Conservation (phyloP, 1,140 invertebrate genomes). For the Brachionus plicatilis region DNA sequence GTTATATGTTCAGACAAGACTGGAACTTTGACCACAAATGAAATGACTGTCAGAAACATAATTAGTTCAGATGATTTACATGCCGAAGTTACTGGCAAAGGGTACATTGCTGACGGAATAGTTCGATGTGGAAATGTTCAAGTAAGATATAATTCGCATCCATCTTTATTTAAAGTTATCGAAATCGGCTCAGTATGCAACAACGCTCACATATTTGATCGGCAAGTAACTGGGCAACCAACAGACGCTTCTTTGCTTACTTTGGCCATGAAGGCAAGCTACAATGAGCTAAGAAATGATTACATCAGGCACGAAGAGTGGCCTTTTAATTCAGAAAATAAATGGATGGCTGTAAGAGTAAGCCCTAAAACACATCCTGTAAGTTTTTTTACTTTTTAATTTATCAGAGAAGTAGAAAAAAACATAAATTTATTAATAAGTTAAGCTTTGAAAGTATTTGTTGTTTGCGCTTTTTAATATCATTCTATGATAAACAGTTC, state of each 20-base stretch:
- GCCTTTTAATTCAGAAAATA: slow-evolving; percentile 93
- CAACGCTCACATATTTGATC: slow-evolving; percentile 80
- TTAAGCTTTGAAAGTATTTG: neutral
- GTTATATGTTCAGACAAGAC: slow-evolving; percentile 99
- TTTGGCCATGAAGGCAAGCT: slow-evolving; percentile 73
- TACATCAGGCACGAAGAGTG: slow-evolving; percentile 85
- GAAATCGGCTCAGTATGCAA: slow-evolving; percentile 83
- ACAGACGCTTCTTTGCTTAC: slow-evolving; percentile 93
- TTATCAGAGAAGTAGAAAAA: too few species aligned
- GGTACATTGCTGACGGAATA: slow-evolving; percentile 78
- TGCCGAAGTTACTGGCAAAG: slow-evolving; percentile 73
- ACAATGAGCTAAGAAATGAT: slow-evolving; percentile 64
- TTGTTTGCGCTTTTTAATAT: neutral
- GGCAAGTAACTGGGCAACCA: slow-evolving; percentile 62
- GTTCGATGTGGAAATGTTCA: slow-evolving; percentile 69
- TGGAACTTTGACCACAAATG: slow-evolving; percentile 95
- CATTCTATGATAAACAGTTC: neutral
- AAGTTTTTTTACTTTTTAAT: slow-evolving; percentile 47
- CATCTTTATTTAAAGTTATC: slow-evolving; percentile 50
- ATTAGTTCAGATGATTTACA: slow-evolving; percentile 83
- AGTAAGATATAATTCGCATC: slow-evolving; percentile 46
- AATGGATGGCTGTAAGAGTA: slow-evolving; percentile 97
- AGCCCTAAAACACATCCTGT: slow-evolving; percentile 69
- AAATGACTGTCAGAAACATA: slow-evolving; percentile 90
- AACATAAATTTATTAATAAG: too few species aligned